These are phyloP conservation scores for Ormyrus labotus DNA, from an alignment of 2,888 invertebrate genomes.

Conservation along the genomic window DNA sequence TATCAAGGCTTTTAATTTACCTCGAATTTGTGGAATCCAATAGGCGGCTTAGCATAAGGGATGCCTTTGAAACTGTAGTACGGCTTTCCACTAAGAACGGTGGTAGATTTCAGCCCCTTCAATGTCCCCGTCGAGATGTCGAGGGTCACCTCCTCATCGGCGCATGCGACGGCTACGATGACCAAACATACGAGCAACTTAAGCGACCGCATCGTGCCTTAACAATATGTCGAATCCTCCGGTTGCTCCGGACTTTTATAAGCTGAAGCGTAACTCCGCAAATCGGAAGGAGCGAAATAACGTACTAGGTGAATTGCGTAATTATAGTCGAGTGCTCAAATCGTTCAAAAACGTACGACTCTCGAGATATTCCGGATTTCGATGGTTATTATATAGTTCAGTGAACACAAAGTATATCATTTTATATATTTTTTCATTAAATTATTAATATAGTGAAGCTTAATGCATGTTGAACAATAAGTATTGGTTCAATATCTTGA, in stretches of 20 bases:
- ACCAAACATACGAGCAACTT: constrained; percentile 42
- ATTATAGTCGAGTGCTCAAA: too few species aligned
- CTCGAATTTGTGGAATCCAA: constrained; percentile 67
- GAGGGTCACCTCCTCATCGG: constrained; percentile 64
- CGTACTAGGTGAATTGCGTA: neutral
- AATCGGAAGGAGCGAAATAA: neutral
- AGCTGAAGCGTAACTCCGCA: constrained; percentile 16
- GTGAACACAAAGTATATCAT: too few species aligned
- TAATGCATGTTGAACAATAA: too few species aligned
- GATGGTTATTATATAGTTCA: too few species aligned
- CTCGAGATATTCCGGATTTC: too few species aligned
- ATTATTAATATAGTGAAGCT: too few species aligned
- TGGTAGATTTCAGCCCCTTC: constrained; percentile 65
- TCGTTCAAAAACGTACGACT: too few species aligned
- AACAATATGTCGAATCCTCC: constrained; percentile 15
- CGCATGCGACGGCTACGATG: constrained; percentile 8
- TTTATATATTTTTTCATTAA: too few species aligned
- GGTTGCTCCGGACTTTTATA: constrained; percentile 42
- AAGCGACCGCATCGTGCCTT: constrained; percentile 54
- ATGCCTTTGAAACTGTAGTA: constrained; percentile 70
- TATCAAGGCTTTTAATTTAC: constrained; percentile 59
- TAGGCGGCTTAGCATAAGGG: constrained; percentile 69
- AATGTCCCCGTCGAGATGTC: constrained; percentile 67
- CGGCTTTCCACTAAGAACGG: constrained; percentile 60
- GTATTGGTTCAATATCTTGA: too few species aligned